A percentile compares a stretch with the other conserved stretches of the same genome.
Conservation (phyloP, 2,888 invertebrate genomes). For the Spialia ferax region DNA sequence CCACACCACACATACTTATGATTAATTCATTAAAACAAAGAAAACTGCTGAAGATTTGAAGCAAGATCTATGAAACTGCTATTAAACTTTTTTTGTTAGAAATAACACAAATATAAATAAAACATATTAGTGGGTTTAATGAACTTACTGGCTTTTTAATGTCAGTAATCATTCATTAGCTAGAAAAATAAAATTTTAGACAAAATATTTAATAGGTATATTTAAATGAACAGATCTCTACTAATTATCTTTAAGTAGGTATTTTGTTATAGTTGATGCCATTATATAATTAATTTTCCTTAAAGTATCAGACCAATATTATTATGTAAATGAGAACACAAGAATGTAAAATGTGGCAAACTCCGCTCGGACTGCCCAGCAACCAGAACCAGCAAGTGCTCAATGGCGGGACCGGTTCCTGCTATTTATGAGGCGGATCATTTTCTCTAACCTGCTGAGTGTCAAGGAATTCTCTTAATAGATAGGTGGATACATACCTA, state of each 20-base stretch:
- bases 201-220: background rate
- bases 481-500: too few relatives aligned
- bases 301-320: background rate
- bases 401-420: slow-evolving; percentile 32
- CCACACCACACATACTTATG: too few relatives aligned
- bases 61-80: too few relatives aligned
- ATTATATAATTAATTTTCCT: background rate
- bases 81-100: too few relatives aligned
- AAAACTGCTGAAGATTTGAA: too few relatives aligned
- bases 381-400: slow-evolving; percentile 8
- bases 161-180: too few relatives aligned
- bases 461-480: slow-evolving; percentile 19
- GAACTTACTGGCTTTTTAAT: too few relatives aligned
- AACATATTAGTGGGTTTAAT: too few relatives aligned
- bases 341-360: slow-evolving; percentile 23
- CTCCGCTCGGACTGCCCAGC: too few relatives aligned
- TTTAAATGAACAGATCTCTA: background rate
- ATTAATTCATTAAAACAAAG: too few relatives aligned
- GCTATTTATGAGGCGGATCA: slow-evolving; percentile 37
- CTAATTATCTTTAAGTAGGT: background rate
- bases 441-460: slow-evolving; percentile 29
- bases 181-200: too few relatives aligned
- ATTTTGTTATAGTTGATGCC: background rate
- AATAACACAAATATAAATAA: too few relatives aligned
- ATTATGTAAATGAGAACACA: slow-evolving; percentile 8